A percentile compares a stretch with the other conserved stretches of the same genome.
These are phyloP conservation scores for Ceyx cyanopectus DNA, from an alignment of 2,113 vertebrate genomes.

Conservation along the genomic window DNA sequence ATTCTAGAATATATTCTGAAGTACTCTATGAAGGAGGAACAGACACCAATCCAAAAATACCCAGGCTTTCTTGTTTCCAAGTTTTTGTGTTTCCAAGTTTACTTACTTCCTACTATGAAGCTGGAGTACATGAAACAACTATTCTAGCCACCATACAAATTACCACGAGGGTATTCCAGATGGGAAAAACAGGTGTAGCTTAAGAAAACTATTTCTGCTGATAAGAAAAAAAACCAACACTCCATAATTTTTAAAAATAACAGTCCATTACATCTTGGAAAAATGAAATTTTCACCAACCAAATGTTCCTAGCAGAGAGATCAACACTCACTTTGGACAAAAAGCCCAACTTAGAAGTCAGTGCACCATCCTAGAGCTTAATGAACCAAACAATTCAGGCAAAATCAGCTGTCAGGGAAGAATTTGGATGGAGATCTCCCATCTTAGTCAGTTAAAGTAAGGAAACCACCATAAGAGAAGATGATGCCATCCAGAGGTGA, in stretches of 20 bases:
- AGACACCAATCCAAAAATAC: background rate
- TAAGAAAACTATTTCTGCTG: constrained; percentile 35
- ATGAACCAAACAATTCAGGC: background rate
- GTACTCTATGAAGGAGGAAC: background rate
- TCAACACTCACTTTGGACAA: background rate
- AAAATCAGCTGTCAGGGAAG: background rate
- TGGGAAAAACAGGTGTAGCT: constrained; percentile 52
- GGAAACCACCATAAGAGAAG: background rate
- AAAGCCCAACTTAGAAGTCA: background rate
- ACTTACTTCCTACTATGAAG: background rate
- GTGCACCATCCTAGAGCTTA: background rate
- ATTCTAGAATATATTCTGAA: background rate
- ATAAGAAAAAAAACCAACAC: background rate
- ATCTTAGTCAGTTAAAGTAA: background rate
- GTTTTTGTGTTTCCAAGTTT: too few relatives aligned
- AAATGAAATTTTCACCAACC: constrained; percentile 20
- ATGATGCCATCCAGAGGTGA: background rate
- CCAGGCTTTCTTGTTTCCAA: background rate
- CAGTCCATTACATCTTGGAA: constrained; percentile 8
- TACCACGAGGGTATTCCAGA: background rate
- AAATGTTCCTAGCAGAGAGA: constrained; percentile 37
- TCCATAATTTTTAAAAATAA: background rate
- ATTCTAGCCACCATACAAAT: background rate
- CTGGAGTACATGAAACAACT: background rate
- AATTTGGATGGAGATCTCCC: background rate